Evolutionary conservation across 2,113 vertebrate species (phyloP), one percentile per base, ranked within the genome.

Genomic region (Nothocercus nigrocapillus): DNA sequence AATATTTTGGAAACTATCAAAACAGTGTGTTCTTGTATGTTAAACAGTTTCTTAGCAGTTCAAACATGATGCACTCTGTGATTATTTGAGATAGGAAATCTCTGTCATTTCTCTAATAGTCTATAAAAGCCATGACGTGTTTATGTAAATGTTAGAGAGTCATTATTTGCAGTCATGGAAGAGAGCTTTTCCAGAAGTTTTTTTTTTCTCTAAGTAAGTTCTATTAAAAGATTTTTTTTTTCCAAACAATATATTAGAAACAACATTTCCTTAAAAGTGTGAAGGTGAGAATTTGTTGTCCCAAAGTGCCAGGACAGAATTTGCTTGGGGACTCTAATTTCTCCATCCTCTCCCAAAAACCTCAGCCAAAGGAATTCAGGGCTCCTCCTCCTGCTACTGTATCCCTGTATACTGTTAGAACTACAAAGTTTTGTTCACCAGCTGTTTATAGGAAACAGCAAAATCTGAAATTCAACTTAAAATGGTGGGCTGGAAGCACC

Each of bases 121-220:
- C 64, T 81, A 9, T 72, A 83, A 81, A n/a, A 80, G 70, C 38
- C 70, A 24, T n/a, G 21, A 24, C 83, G 27, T n/a, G 42, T 45
- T 88, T 74, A 81, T 21, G 25, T 93, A 91, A 88, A 93, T 69
- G 53, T 34, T 88, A 68, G 58, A 66, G 67, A 88, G 59, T 38
- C 86, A 15, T 69, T 94, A 88, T 15, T 32, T 84, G 77, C 27
- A 76, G 73, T 53, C 73, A 70, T 58, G 42, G 58, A 73, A 63
- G 56, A 42, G 30, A 81, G 27, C 44, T 44, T 82, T 45, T 49
- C 77, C 49, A 38, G 67, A 69, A 82, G 18, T 34, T 69, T 89
- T 73, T 93, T 24, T 49, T 49, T 49, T 49, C 49, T 40, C 54
- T 40, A 74, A 59, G 59, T 80, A 86, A 93, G 59, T 88, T 34